Evolutionary conservation across 2,797 vertebrate species (phyloP).

Genomic region (Anguilla pacifica): DNA sequence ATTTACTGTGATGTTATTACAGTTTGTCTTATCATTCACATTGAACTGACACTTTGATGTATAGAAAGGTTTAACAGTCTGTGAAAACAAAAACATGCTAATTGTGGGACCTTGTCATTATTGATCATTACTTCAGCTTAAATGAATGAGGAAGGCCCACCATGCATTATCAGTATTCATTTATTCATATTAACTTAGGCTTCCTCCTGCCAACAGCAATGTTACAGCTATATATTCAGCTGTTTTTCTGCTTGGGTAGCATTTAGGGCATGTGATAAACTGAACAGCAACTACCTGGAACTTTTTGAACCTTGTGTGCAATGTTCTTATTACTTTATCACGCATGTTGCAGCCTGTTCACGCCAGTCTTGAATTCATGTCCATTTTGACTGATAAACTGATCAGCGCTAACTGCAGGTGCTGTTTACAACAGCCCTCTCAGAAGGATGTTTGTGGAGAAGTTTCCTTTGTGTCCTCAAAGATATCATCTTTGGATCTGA

Average conservation of each 20-base stretch:
- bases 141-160: not conserved
- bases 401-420: not conserved
- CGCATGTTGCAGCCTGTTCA: not conserved
- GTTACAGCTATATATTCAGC: not conserved
- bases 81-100: not conserved
- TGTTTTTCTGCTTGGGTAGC: not conserved
- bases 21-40: not conserved
- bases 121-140: not conserved
- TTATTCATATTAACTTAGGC: not conserved
- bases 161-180: not conserved
- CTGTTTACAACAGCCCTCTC: not conserved
- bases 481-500: not conserved
- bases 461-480: not conserved
- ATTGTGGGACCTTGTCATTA: not conserved
- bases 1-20: not conserved
- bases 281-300: not conserved
- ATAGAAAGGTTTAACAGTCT: not conserved
- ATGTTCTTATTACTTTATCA: not conserved
- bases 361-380: not conserved
- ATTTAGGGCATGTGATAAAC: not conserved
- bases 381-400: not conserved
- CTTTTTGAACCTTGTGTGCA: slow-evolving; percentile 9
- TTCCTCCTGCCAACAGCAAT: not conserved
- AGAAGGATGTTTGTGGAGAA: slow-evolving; percentile 16
- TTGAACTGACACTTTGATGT: not conserved